Evolutionary conservation across 2,797 vertebrate genomes (phyloP).

Genomic region (Limnodromus scolopaceus): DNA sequence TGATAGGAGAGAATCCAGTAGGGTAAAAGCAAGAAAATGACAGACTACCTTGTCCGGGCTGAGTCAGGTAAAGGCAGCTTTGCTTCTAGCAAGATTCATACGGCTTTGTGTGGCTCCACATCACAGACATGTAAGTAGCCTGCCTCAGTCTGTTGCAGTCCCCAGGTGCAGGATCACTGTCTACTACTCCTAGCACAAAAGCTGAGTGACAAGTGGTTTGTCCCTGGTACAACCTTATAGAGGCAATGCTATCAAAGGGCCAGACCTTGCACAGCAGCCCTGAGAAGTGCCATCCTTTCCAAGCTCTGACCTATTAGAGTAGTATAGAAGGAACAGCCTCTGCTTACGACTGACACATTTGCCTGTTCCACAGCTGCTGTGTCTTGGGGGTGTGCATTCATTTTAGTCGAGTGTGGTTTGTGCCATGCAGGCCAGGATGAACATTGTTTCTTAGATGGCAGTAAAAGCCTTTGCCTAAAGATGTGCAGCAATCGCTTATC

Average conservation of each 20-base stretch:
- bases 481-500: background rate
- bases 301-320: background rate
- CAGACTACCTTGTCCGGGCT: background rate
- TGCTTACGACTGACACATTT: background rate
- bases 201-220: fast-evolving
- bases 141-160: background rate
- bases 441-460: background rate
- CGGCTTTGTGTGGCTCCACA: background rate
- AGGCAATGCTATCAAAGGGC: background rate
- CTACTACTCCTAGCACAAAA: background rate
- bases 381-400: background rate
- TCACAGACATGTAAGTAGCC: background rate
- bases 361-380: background rate
- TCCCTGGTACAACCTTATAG: background rate
- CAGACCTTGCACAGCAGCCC: background rate
- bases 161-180: background rate
- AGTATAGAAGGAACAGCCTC: background rate
- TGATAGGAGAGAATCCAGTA: background rate
- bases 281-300: background rate
- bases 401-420: background rate
- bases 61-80: background rate
- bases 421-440: background rate
- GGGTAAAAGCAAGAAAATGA: background rate
- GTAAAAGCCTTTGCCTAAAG: background rate
- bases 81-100: background rate